Evolutionary conservation across 2,888 invertebrate genomes (phyloP), one percentile per base, ranked within the genome.

Genomic region (Halictus ligatus): DNA sequence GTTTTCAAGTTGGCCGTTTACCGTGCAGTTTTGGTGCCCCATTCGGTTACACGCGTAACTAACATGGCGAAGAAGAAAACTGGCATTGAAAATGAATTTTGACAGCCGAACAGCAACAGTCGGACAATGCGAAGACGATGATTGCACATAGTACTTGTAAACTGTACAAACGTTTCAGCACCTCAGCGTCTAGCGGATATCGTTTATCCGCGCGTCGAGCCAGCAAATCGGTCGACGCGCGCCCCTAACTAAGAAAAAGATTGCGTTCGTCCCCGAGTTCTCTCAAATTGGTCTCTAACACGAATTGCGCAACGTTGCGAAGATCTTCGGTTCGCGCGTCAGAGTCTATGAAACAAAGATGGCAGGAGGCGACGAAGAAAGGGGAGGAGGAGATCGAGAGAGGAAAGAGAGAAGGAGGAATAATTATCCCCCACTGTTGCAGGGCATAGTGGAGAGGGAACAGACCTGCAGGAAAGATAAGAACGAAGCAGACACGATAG

Each of bases 401-500:
- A n/a, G 76, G 73, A 79, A 75, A 64, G 60, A 64, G 60, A 75
- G 78, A 75, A 64, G 58, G n/a, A 64, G 35, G 58, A n/a, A 48
- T 54, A 69, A 81, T 85, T 75, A 48, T 67, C 73, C 83, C 90
- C 87, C 80, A 81, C n/a, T 40, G 25, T 40, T 48, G 43, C 48
- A 12, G 35, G 40, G 40, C 12, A 18, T 43, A 12, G 25, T 60
- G 60, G 77, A 80, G 79, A 67, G 80, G 83, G 84, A 83, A 58
- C 67, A 60, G 78, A 80, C 54, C 58, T 25, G 58, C 74, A 71
- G 69, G 74, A 81, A 82, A 84, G 87, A 90, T 87, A 87, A 90
- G 79, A 74, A 82, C 77, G 75, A 80, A 86, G 58, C 46, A 79
- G 81, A 78, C 75, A 77, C 72, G 84, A 88, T 85, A 85, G 89